Evolutionary conservation across 2,888 invertebrate species (phyloP).

Genomic region (Hemistola chrysoprasaria): DNA sequence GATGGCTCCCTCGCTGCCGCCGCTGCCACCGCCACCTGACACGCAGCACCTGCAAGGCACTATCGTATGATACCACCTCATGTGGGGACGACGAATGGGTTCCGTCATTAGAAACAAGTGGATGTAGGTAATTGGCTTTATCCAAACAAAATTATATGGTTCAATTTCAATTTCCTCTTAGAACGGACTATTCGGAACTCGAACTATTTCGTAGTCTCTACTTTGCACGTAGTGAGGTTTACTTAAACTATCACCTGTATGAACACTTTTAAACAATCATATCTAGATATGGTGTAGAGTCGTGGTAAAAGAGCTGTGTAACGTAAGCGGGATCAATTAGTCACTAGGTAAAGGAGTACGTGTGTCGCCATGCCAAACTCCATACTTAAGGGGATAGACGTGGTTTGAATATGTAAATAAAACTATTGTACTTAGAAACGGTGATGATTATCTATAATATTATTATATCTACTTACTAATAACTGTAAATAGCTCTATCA

Average conservation of each 20-base stretch:
- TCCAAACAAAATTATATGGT: conserved; percentile 12
- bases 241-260: conserved; percentile 11
- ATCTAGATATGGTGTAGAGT: conserved; percentile 43
- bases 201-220: conserved; percentile 59
- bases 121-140: conserved; percentile 67
- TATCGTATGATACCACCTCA: conserved; percentile 97
- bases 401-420: conserved; percentile 36
- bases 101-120: conserved; percentile 88
- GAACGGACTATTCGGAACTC: conserved; percentile 37
- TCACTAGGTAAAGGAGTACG: conserved; percentile 62
- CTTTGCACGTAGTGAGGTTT: conserved; percentile 38
- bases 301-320: conserved; percentile 64
- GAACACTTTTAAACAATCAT: conserved; percentile 17
- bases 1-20: conserved; percentile 55
- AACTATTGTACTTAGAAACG: conserved; percentile 7
- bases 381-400: conserved; percentile 6
- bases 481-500: conserved; percentile 9
- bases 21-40: conserved; percentile 70
- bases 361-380: conserved; percentile 46
- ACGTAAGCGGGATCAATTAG: conserved; percentile 79
- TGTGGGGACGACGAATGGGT: conserved; percentile 95
- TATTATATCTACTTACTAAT: background rate
- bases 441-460: background rate
- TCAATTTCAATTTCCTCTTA: conserved; percentile 1
- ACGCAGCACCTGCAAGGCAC: conserved; percentile 93